Percentiles rank a stretch among this genome's conserved stretches.
These are phyloP conservation scores for Formica aserva DNA, from an alignment of 2,888 invertebrate species.

Conservation along the genomic window DNA sequence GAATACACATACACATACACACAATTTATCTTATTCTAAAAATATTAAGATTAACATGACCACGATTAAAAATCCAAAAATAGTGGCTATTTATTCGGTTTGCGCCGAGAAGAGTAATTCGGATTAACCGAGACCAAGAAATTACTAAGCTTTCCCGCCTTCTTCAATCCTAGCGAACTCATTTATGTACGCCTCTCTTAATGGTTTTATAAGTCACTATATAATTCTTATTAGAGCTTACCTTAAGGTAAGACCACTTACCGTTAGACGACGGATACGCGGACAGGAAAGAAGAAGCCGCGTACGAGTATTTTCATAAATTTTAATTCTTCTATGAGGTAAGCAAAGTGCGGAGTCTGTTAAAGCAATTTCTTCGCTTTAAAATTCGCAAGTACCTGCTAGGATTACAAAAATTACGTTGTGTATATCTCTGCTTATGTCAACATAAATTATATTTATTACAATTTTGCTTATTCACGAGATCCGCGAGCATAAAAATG, in stretches of 20 bases:
- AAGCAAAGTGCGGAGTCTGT: slow-evolving; percentile 28
- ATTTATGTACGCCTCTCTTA: slow-evolving; percentile 49
- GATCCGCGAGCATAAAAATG: slow-evolving; percentile 33
- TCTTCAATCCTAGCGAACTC: slow-evolving; percentile 12
- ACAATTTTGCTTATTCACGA: slow-evolving; percentile 42
- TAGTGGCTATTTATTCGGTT: slow-evolving; percentile 67
- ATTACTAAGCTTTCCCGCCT: not conserved
- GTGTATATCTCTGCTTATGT: slow-evolving; percentile 30
- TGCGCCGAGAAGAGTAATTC: slow-evolving; percentile 46
- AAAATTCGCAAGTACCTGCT: slow-evolving; percentile 41
- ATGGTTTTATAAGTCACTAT: slow-evolving; percentile 66
- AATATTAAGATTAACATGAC: slow-evolving; percentile 26
- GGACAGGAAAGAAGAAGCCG: slow-evolving; percentile 39
- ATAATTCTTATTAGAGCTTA: slow-evolving; percentile 68
- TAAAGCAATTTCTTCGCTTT: slow-evolving; percentile 42
- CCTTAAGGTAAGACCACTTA: not conserved
- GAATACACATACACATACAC: not conserved
- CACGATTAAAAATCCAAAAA: slow-evolving; percentile 63
- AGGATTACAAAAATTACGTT: slow-evolving; percentile 9
- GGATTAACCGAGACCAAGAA: slow-evolving; percentile 59
- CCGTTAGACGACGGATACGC: slow-evolving; percentile 27
- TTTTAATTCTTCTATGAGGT: slow-evolving; percentile 67
- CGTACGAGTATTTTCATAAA: slow-evolving; percentile 68
- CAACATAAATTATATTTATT: slow-evolving; percentile 51
- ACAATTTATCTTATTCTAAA: not conserved